phyloP scores from a whole-genome alignment of 1,140 invertebrate genomes.

The Ceratosolen fusciceps region DNA sequence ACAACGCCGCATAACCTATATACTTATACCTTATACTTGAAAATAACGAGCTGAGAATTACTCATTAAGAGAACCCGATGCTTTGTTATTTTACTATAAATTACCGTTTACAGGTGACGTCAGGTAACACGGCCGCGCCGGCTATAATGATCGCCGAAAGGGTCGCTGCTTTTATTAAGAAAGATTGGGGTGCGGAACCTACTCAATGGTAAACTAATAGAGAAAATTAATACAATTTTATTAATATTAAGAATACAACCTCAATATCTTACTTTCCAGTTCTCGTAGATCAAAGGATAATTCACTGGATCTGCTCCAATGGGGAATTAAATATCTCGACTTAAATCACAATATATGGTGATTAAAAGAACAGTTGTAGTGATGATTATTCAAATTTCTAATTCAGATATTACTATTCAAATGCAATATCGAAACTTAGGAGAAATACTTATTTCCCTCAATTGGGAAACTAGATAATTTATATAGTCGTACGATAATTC shows the following conservation, averaged over 20 bases:
- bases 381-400: neutral
- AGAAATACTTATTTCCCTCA: neutral
- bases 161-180: conserved; percentile 70
- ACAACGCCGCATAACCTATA: too few species aligned
- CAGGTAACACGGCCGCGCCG: conserved; percentile 71
- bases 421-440: neutral
- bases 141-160: conserved; percentile 76
- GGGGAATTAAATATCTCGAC: conserved; percentile 65
- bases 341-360: conserved; percentile 60
- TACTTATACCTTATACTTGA: too few species aligned
- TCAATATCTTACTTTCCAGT: conserved; percentile 55
- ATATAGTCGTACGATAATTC: neutral
- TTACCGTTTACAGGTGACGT: conserved; percentile 65
- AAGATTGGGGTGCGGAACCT: conserved; percentile 62
- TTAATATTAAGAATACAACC: neutral
- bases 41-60: too few species aligned
- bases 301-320: conserved; percentile 62
- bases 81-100: too few species aligned
- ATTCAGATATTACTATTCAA: neutral
- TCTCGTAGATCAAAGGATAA: conserved; percentile 55
- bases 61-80: too few species aligned
- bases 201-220: conserved; percentile 59
- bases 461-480: neutral
- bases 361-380: conserved; percentile 2
- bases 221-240: neutral